These are phyloP conservation scores for Argopecten irradians DNA, from an alignment of 1,140 invertebrate species.

Conservation along the genomic window DNA sequence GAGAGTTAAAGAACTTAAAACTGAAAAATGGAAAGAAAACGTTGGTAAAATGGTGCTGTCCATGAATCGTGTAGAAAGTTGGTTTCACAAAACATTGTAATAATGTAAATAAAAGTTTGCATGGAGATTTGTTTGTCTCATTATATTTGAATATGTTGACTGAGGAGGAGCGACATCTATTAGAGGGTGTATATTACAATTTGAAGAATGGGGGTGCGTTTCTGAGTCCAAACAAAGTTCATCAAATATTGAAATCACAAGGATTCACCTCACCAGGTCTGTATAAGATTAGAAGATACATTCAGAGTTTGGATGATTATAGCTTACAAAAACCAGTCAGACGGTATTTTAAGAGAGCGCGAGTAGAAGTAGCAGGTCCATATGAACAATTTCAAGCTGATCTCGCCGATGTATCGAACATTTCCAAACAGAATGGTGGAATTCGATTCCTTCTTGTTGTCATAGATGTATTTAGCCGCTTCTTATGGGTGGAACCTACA, in stretches of 20 bases:
- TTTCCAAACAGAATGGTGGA: slow-evolving; percentile 45
- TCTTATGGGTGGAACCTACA: slow-evolving; percentile 41
- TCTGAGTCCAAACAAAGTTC: no score
- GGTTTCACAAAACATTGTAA: not conserved
- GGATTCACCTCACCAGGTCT: not conserved
- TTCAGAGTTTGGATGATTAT: slow-evolving; percentile 42
- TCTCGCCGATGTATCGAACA: slow-evolving; percentile 39
- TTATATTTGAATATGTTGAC: not conserved
- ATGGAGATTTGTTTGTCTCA: not conserved
- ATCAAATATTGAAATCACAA: not conserved
- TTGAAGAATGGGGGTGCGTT: no score
- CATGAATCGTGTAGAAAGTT: not conserved
- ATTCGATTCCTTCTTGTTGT: slow-evolving; percentile 41
- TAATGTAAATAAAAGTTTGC: not conserved
- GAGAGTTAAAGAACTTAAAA: no score
- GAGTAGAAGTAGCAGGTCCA: slow-evolving; percentile 37
- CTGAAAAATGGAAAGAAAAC: not conserved
- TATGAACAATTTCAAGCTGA: slow-evolving; percentile 40
- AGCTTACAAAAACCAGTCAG: not conserved
- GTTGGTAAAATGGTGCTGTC: not conserved
- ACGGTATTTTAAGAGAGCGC: slow-evolving; percentile 38
- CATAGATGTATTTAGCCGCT: slow-evolving; percentile 48
- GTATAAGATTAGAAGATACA: not conserved
- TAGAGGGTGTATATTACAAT: not conserved
- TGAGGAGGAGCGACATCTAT: not conserved